phyloP scores from a whole-genome alignment of 2,113 vertebrate genomes.

The Aphelocoma coerulescens region DNA sequence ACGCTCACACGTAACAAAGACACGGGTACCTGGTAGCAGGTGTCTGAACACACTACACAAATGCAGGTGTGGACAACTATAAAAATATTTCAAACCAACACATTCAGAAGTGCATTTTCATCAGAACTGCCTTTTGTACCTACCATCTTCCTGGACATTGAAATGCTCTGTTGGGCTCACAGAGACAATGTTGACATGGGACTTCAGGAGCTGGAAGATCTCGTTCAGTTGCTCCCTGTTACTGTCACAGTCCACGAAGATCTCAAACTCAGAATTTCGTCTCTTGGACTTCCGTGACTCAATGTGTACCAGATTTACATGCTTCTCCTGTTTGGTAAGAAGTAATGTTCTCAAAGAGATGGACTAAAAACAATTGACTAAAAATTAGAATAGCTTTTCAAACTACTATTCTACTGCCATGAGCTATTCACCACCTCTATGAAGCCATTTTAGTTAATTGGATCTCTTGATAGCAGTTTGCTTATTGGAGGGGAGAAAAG shows the following conservation, averaged over 20 bases:
- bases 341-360: not conserved
- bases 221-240: conserved; percentile 90
- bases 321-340: conserved; percentile 83
- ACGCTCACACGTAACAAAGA: not conserved
- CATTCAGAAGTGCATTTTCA: not conserved
- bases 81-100: not conserved
- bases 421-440: not conserved
- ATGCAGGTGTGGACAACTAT: not conserved
- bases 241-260: conserved; percentile 95
- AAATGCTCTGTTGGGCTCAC: conserved; percentile 83
- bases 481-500: not conserved
- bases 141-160: conserved; percentile 76
- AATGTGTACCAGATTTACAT: conserved; percentile 92
- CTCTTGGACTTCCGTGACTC: conserved; percentile 94
- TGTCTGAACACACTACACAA: not conserved
- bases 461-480: not conserved
- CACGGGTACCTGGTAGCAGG: not conserved
- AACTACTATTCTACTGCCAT: not conserved
- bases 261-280: conserved; percentile 94
- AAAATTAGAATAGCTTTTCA: not conserved
- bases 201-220: conserved; percentile 88
- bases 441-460: not conserved
- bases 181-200: conserved; percentile 84
- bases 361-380: not conserved
- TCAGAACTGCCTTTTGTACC: not conserved